Evolutionary conservation across 2,113 vertebrate genomes (phyloP).

Genomic region (Melanostigma gelatinosum): DNA sequence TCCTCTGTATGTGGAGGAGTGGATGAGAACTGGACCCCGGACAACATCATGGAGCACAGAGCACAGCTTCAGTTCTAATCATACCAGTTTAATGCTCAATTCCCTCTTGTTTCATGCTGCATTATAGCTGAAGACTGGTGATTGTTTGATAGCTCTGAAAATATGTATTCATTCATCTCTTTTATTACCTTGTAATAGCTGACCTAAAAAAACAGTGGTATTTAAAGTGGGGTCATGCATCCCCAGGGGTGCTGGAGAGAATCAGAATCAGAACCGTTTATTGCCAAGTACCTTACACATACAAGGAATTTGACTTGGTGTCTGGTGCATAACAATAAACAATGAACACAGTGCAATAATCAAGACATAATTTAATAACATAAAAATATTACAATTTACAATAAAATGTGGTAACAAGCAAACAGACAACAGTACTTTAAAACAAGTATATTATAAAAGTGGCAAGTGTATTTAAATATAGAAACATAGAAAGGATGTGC

Average conservation of each 20-base stretch:
- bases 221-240: background rate
- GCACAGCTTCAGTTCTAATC: conserved; percentile 7
- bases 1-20: conserved; percentile 5
- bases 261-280: too few relatives aligned
- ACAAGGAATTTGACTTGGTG: too few relatives aligned
- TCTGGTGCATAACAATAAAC: too few relatives aligned
- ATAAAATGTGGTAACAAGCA: too few relatives aligned
- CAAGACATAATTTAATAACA: too few relatives aligned
- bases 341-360: too few relatives aligned
- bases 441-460: too few relatives aligned
- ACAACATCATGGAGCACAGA: background rate
- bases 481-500: too few relatives aligned
- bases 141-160: background rate
- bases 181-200: background rate
- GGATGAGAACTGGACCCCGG: background rate
- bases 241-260: background rate
- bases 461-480: too few relatives aligned
- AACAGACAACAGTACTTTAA: too few relatives aligned
- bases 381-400: too few relatives aligned
- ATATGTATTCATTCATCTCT: background rate
- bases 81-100: background rate
- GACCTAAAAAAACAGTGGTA: background rate
- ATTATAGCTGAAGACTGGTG: background rate
- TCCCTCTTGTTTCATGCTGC: background rate
- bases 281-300: too few relatives aligned